Base-by-base conservation (phyloP, 2,888 invertebrate species). In the Mesoligia furuncula region DNA sequence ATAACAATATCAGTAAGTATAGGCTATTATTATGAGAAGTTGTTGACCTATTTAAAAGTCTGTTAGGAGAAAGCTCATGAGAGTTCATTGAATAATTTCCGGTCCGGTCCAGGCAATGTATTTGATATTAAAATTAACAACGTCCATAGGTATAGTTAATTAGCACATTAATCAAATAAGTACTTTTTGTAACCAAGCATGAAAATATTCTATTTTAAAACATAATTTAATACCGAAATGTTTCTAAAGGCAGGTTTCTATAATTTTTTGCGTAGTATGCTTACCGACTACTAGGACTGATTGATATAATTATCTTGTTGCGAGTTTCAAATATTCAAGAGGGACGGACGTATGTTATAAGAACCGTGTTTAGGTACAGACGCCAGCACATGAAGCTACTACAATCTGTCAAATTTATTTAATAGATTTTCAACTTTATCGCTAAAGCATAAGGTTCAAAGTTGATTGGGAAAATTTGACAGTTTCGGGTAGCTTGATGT, bases 31-130 rank as follows among this genome's bases (percentile, higher is more conserved):
- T 61, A 31, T 24, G 15, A 51, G 2, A 15, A n/a, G 45, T 62
- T 17, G 27, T 20, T 17, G 20, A 42, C 17, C 24, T 57, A 57
- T 45, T 31, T 7, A 24, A 7, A 31, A 31, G 31, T 36, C 6
- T 36, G 36, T 36, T 36, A 54, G n/a, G 20, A 36, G 20, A 27
- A 66, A 42, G 20, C n/a, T 36, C 73, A 31, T 57, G 54, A 1
- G 64, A 54, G 42, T 31, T 64, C 8, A 0, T 36, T 72, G 20
- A 75, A 75, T 73, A 59, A 59, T 74, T 59, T n/a, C 17, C n/a
- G n/a, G n/a, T 45, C 24, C 3, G 31, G 15, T 20, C 24, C 24
- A 31, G 27, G 17, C 11, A 7, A 6, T 68, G 54, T 67, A 73
- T 27, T n/a, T 7, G 39, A n/a, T 39, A 42, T 57, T 67, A 1